A percentile compares a stretch with the other conserved stretches of the same genome.
Evolutionary conservation across 2,113 vertebrate genomes (phyloP).

Genomic region (human (Homo sapiens)): GRCh38 chr6:60354001-60354500

Average conservation of each 20-base stretch:
- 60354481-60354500: background rate
- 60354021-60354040: conserved; percentile 45
- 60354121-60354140: background rate
- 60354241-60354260: background rate
- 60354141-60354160: background rate
- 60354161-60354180: background rate
- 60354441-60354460: conserved; percentile 14
- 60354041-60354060: conserved; percentile 42
- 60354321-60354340: background rate
- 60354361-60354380: conserved; percentile 52
- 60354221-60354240: conserved; percentile 4
- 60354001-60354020: background rate
- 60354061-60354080: background rate
- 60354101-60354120: background rate
- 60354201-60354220: background rate
- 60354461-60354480: background rate
- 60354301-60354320: background rate
- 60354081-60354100: background rate
- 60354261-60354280: conserved; percentile 46
- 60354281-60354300: background rate
- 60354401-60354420: conserved; percentile 42
- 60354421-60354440: conserved; percentile 54
- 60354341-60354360: conserved; percentile 49
- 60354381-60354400: conserved; percentile 67
- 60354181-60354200: background rate